These are phyloP conservation scores for Grallaria varia DNA, from an alignment of 2,113 vertebrate genomes.

Conservation along the genomic window DNA sequence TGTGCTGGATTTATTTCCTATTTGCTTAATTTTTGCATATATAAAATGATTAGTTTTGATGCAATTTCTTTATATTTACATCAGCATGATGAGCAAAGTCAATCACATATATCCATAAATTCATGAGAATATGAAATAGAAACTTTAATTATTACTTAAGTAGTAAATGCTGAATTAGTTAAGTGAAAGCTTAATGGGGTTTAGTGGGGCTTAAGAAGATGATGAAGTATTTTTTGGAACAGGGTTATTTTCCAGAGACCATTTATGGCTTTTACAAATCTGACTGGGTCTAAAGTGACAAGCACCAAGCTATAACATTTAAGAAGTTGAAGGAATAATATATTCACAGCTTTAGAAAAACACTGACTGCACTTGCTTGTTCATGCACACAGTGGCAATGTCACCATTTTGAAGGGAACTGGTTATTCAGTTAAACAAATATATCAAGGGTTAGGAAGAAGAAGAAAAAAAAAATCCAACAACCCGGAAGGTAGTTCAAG, in stretches of 20 bases:
- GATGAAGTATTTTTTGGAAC: slow-evolving; percentile 23
- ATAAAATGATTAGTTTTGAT: not conserved
- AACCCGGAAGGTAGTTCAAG: not conserved
- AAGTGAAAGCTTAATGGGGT: not conserved
- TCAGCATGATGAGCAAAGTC: not conserved
- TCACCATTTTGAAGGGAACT: slow-evolving; percentile 33
- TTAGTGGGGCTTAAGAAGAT: slow-evolving; percentile 8
- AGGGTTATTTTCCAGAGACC: not conserved
- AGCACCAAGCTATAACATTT: slow-evolving; percentile 30
- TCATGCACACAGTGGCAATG: not conserved
- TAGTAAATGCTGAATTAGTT: slow-evolving; percentile 11
- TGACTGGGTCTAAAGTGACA: slow-evolving; percentile 58
- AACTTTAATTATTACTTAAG: slow-evolving; percentile 21
- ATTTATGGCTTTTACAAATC: slow-evolving; percentile 55
- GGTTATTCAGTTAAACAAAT: slow-evolving; percentile 51
- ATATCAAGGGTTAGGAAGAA: not conserved
- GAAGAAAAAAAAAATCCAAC: not conserved
- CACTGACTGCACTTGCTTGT: slow-evolving; percentile 13
- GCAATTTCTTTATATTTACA: not conserved
- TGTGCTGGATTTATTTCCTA: not conserved
- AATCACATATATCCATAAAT: not conserved
- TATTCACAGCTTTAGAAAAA: slow-evolving; percentile 33
- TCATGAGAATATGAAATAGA: not conserved
- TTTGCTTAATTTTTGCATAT: not conserved
- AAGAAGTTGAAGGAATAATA: slow-evolving; percentile 57